Percentiles rank a stretch among this genome's conserved stretches.
Conservation (phyloP, 2,113 vertebrate species). For the Puntigrus tetrazona region DNA sequence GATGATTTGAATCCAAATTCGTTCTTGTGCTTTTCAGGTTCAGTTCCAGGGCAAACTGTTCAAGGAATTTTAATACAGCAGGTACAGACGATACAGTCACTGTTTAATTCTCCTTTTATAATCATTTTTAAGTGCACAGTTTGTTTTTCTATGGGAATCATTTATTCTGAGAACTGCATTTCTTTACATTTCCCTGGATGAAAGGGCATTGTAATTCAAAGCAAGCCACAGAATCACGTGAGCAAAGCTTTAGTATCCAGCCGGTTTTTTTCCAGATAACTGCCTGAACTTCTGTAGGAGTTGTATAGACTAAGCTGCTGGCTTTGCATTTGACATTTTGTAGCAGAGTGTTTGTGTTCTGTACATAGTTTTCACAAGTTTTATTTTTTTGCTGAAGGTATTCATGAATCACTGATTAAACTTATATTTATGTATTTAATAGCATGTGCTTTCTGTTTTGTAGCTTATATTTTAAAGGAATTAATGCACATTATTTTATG, state of each 20-base stretch:
- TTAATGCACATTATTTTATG: neutral
- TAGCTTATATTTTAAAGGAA: neutral
- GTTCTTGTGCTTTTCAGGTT: neutral
- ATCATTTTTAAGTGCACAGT: neutral
- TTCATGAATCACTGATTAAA: neutral
- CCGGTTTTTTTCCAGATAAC: neutral
- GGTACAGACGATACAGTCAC: neutral
- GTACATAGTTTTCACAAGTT: neutral
- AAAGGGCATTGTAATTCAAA: neutral
- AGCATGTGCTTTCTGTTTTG: neutral
- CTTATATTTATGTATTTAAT: neutral
- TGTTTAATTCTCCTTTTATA: neutral
- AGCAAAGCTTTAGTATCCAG: neutral
- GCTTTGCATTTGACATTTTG: neutral
- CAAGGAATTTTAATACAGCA: neutral
- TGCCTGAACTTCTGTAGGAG: neutral
- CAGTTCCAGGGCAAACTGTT: neutral
- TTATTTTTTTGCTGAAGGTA: too few relatives aligned
- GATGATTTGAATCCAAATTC: neutral
- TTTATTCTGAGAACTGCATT: neutral
- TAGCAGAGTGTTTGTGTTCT: neutral
- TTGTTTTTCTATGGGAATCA: neutral
- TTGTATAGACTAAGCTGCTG: neutral
- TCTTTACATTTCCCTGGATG: neutral
- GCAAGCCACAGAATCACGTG: neutral